Percentiles rank a stretch among this genome's conserved stretches.
These are phyloP conservation scores for Palythoa caribaeorum DNA, from an alignment of 92 coral and sea anemone genomes.

Conservation along the genomic window DNA sequence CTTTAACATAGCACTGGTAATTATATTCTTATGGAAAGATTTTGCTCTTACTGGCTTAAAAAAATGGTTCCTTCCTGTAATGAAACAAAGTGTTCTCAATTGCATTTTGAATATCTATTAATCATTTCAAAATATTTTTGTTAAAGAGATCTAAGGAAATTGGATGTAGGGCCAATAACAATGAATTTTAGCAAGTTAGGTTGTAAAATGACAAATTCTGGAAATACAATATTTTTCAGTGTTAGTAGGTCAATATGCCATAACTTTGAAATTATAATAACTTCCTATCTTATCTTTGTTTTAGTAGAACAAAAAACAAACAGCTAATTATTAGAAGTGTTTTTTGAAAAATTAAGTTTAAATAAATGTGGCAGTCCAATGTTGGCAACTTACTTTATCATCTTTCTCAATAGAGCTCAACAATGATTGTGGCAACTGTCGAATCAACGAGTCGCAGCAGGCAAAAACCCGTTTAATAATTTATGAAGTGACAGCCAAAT, in stretches of 20 bases:
- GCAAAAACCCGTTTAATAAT: slow-evolving; percentile 9
- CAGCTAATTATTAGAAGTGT: neutral
- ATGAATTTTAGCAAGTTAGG: neutral
- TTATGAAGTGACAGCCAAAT: slow-evolving; percentile 14
- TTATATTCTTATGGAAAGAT: neutral
- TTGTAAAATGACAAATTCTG: neutral
- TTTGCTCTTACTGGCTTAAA: neutral
- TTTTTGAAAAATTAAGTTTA: neutral
- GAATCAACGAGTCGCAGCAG: slow-evolving; percentile 21
- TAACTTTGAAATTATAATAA: neutral
- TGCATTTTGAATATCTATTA: neutral
- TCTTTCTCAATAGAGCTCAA: neutral
- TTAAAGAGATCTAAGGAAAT: neutral
- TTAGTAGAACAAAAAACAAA: neutral
- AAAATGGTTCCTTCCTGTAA: neutral
- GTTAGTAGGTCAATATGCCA: neutral
- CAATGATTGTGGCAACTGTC: neutral
- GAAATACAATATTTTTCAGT: neutral
- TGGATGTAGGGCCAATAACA: neutral
- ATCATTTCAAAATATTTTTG: neutral
- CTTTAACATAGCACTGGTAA: neutral
- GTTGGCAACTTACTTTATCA: neutral
- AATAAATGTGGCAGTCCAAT: neutral
- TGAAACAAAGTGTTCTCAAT: neutral
- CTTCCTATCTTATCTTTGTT: neutral